Evolutionary conservation across 2,113 vertebrate species (phyloP).

Genomic region (Coryphaenoides rupestris): DNA sequence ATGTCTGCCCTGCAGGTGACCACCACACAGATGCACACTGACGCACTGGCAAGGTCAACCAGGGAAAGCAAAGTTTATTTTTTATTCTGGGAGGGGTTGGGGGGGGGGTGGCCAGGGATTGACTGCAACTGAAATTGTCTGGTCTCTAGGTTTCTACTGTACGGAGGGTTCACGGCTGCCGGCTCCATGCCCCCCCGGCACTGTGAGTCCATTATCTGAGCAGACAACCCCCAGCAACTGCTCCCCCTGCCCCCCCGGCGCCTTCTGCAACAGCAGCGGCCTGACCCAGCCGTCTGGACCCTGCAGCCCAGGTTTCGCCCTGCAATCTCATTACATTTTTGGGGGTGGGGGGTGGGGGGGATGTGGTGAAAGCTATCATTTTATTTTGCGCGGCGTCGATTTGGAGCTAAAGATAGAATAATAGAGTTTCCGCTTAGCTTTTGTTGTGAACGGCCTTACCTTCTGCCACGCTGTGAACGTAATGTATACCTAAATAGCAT

Average conservation of each 20-base stretch:
- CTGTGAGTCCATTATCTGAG: slow-evolving; percentile 63
- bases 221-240: slow-evolving; percentile 61
- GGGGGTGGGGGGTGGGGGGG: slow-evolving; percentile 8
- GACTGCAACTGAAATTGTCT: neutral
- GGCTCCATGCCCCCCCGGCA: slow-evolving; percentile 76
- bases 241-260: slow-evolving; percentile 67
- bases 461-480: neutral
- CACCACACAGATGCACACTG: slow-evolving; percentile 7
- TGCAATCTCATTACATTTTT: neutral
- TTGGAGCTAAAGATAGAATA: slow-evolving; percentile 4
- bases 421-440: slow-evolving; percentile 1
- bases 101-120: neutral
- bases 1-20: slow-evolving; percentile 68
- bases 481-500: neutral
- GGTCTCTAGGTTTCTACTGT: slow-evolving; percentile 78
- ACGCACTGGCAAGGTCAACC: no score
- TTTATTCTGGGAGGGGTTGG: neutral
- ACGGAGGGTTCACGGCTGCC: slow-evolving; percentile 71
- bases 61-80: no score
- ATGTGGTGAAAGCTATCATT: slow-evolving; percentile 12
- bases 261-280: slow-evolving; percentile 70
- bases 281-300: slow-evolving; percentile 58
- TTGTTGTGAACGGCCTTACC: no score
- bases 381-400: no score
- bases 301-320: slow-evolving; percentile 75